Base-by-base conservation (phyloP, 2,888 invertebrate species). In the Thalpophila matura region DNA sequence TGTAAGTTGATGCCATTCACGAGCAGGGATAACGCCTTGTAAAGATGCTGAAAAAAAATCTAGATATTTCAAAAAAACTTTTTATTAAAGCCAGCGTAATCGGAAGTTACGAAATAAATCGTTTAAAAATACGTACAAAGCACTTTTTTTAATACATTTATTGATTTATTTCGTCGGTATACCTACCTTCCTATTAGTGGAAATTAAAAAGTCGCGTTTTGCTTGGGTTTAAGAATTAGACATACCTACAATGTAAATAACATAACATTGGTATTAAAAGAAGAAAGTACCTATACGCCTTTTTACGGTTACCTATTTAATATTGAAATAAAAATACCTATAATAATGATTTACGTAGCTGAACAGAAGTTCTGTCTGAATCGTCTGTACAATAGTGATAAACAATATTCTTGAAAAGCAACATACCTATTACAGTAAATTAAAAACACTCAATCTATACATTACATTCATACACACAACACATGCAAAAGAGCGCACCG, bases 401-500 rank as follows among this genome's bases (percentile, higher is more conserved):
- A n/a, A n/a, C n/a, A n/a, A n/a, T n/a, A n/a, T n/a, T n/a, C n/a
- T n/a, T n/a, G n/a, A 27, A 38, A 42, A 47, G 20, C 18, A 45
- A 14, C 4, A 27, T 33, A 29, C 20, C 27, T 24, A n/a, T n/a
- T 33, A 40, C 20, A 51, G 40, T 24, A 47, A 47, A 64, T 42
- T 33, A 64, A 55, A 65, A 40, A 29, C 35, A 56, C 51, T 56
- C 59, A 55, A 54, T 46, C 50, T 50, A 24, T 16, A 43, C 27
- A 66, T 71, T 22, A 54, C 45, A 47, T 33, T 59, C 70, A 57
- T 57, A 57, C 37, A 54, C 55, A 57, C 53, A 59, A 62, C 57
- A 56, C 45, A 70, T 74, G 60, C 68, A 72, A 83, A 82, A 78
- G 78, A 70, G 77, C 77, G 63, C 71, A 73, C 78, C 74, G 75